Conservation (phyloP, 2,888 invertebrate genomes). For the Eudasyphora cyanicolor region DNA sequence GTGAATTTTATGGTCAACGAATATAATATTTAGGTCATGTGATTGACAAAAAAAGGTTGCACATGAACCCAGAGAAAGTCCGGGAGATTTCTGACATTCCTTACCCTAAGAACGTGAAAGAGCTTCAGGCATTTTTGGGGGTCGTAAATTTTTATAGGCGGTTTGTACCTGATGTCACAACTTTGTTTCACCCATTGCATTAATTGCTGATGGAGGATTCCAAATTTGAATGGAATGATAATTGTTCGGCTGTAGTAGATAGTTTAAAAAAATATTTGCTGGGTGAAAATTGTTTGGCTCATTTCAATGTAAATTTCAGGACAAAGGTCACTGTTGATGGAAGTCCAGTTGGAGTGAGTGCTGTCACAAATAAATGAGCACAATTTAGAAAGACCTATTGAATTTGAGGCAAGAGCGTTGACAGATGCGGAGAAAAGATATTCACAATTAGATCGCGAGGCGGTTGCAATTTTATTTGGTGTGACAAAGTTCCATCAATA, state of each 20-base stretch:
- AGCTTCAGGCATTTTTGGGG: conserved; percentile 70
- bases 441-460: conserved; percentile 70
- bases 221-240: conserved; percentile 69
- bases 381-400: conserved; percentile 65
- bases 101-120: conserved; percentile 6
- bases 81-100: conserved; percentile 26
- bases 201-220: conserved; percentile 58
- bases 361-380: conserved; percentile 73
- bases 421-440: conserved; percentile 69
- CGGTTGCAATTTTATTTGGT: conserved; percentile 74
- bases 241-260: conserved; percentile 71
- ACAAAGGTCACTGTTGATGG: conserved; percentile 66
- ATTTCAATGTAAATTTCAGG: conserved; percentile 61
- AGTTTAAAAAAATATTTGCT: conserved; percentile 68
- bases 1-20: conserved; percentile 68
- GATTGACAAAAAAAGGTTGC: conserved; percentile 68
- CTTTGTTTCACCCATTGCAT: conserved; percentile 71
- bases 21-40: conserved; percentile 29
- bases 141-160: conserved; percentile 75
- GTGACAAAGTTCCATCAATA: conserved; percentile 76
- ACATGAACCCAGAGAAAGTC: conserved; percentile 68
- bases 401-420: conserved; percentile 62
- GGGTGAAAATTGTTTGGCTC: conserved; percentile 63
- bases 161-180: conserved; percentile 72
- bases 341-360: conserved; percentile 67